Evolutionary conservation across 2,797 vertebrate species (phyloP).

Genomic region (Gambusia yucatana): DNA sequence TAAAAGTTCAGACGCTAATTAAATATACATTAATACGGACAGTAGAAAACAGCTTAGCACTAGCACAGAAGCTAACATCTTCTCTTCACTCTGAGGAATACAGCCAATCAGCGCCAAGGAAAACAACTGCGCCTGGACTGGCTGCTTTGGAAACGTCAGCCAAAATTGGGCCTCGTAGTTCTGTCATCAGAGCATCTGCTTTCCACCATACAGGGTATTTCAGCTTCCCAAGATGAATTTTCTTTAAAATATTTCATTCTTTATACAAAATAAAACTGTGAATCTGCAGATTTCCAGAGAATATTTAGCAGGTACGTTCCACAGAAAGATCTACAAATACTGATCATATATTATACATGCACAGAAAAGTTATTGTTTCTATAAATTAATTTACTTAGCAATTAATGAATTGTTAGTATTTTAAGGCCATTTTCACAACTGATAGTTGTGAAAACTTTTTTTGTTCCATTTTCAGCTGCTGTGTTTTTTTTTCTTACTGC

Average conservation of each 20-base stretch:
- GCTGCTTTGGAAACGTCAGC: background rate
- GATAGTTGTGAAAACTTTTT: background rate
- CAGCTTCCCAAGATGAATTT: background rate
- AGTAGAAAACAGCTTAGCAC: background rate
- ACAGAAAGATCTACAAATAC: background rate
- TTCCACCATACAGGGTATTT: background rate
- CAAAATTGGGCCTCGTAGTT: background rate
- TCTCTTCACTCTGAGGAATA: background rate
- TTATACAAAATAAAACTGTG: too few species aligned
- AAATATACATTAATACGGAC: background rate
- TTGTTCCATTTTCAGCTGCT: conserved; percentile 17
- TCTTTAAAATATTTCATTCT: background rate
- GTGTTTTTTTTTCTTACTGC: too few species aligned
- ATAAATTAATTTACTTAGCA: background rate
- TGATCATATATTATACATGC: background rate
- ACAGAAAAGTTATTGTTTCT: background rate
- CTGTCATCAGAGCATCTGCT: background rate
- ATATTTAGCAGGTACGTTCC: background rate
- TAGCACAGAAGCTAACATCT: background rate
- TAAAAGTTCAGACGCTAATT: background rate
- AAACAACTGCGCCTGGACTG: background rate
- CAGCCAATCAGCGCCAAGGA: background rate
- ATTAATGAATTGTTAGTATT: too few species aligned
- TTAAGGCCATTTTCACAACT: too few species aligned
- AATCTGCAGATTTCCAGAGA: background rate